Evolutionary conservation across 1,140 invertebrate genomes (phyloP).

Genomic region (Popillia japonica): DNA sequence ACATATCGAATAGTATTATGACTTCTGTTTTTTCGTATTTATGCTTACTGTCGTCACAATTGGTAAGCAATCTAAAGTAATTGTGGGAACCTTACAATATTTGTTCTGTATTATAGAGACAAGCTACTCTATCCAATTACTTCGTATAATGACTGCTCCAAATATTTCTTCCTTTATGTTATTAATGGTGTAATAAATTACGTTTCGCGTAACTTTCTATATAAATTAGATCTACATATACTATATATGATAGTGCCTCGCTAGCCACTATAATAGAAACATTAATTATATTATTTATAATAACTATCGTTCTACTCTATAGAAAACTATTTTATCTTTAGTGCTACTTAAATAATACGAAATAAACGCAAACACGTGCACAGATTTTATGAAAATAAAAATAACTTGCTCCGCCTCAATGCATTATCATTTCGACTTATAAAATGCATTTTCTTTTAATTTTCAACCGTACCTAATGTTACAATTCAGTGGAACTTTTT

Average conservation of each 20-base stretch:
- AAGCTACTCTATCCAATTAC: conserved; percentile 6
- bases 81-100: conserved; percentile 1
- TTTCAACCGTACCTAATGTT: conserved; percentile 16
- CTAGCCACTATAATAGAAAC: neutral
- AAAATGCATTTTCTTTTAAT: conserved; percentile 23
- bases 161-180: conserved; percentile 1
- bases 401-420: neutral
- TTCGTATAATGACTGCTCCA: conserved; percentile 2
- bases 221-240: neutral
- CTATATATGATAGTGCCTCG: neutral
- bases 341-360: neutral
- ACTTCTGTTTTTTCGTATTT: too few species aligned
- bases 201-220: neutral
- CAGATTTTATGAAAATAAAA: neutral
- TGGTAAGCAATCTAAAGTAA: neutral
- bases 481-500: conserved; percentile 11
- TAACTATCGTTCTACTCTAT: neutral
- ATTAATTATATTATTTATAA: neutral
- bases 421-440: neutral
- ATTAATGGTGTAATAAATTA: neutral
- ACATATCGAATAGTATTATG: neutral
- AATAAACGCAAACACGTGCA: neutral
- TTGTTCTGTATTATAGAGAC: conserved; percentile 3
- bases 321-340: neutral
- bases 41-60: neutral